Percentiles rank a stretch among this genome's conserved stretches.
Conservation (phyloP, 2,113 vertebrate genomes). For the Nesogale talazaci region DNA sequence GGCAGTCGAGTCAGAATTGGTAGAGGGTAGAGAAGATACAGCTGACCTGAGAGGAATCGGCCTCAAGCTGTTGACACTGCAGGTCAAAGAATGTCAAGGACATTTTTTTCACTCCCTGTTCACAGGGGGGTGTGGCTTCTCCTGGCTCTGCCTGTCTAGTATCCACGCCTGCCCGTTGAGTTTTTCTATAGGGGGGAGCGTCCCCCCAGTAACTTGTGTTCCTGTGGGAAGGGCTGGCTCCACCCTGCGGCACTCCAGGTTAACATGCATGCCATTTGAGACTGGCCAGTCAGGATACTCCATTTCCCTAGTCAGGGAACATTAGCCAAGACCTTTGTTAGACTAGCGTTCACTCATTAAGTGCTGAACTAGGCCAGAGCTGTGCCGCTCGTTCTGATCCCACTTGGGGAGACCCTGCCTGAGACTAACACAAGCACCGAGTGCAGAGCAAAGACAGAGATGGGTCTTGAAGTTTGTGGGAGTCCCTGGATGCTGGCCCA, state of each 20-base stretch:
- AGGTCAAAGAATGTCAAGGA: no score
- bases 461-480: not conserved
- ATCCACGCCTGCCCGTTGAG: not conserved
- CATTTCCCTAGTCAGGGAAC: not conserved
- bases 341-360: not conserved
- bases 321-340: not conserved
- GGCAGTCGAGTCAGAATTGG: no score
- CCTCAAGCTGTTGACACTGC: no score
- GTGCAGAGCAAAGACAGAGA: not conserved
- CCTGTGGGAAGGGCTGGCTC: not conserved
- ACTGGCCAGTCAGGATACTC: not conserved
- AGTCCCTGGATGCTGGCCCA: not conserved
- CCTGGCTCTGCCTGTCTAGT: not conserved
- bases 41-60: no score
- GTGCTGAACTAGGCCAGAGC: not conserved
- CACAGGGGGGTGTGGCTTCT: not conserved
- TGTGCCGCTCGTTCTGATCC: not conserved
- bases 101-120: no score
- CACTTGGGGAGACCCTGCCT: not conserved
- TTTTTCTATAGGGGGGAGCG: not conserved
- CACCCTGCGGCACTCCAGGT: not conserved
- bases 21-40: no score
- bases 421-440: not conserved
- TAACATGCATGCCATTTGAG: not conserved
- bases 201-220: not conserved